These are phyloP conservation scores for Myioborus melanocephalus DNA, from an alignment of 2,797 vertebrate species.

Conservation along the genomic window DNA sequence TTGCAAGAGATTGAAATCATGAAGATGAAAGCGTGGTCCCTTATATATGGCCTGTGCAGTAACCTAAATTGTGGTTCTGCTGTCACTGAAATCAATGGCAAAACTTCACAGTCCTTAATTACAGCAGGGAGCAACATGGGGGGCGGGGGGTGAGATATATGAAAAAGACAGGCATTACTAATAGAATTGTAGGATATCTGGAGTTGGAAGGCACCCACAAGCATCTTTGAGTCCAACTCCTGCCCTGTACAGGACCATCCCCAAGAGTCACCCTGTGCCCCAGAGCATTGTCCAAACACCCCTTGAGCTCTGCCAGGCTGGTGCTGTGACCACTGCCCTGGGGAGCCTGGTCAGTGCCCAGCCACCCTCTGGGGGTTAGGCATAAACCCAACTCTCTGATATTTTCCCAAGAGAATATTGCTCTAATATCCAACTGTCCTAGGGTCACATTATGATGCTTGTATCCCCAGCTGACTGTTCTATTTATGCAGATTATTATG, in stretches of 20 bases:
- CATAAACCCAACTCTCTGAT: fast-evolving
- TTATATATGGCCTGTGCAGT: not conserved
- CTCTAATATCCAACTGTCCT: not conserved
- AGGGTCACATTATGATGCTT: too few species aligned
- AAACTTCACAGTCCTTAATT: not conserved
- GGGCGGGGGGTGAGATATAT: fast-evolving
- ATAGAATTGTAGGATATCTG: not conserved
- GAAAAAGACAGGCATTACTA: not conserved
- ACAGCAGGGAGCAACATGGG: not conserved
- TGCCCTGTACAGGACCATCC: not conserved
- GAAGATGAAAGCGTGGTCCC: not conserved
- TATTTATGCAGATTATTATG: too few species aligned
- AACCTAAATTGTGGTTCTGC: not conserved
- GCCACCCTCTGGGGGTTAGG: not conserved
- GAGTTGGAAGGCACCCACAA: not conserved
- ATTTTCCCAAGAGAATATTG: not conserved
- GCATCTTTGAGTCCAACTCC: not conserved
- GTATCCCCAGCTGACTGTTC: too few species aligned
- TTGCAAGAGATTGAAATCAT: not conserved
- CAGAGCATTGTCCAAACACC: fast-evolving
- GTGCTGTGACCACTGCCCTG: not conserved
- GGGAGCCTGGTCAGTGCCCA: not conserved
- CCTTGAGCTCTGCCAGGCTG: not conserved
- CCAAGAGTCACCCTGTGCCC: not conserved
- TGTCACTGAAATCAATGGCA: not conserved